Evolutionary conservation across 2,888 invertebrate genomes (phyloP).

Genomic region (Drosophila kuntzei): DNA sequence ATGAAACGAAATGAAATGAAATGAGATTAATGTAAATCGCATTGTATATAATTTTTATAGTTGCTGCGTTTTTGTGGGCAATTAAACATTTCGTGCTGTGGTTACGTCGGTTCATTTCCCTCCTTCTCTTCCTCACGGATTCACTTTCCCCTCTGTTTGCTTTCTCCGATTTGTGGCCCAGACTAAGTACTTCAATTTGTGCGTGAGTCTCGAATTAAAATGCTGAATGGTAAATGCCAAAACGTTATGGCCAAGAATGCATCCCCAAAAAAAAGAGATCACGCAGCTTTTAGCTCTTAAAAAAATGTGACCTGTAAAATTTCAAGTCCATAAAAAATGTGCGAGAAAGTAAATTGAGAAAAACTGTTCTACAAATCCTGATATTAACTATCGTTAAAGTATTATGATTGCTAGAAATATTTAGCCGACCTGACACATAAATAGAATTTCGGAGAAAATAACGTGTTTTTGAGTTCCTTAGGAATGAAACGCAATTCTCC

Average conservation of each 20-base stretch:
- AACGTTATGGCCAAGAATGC: conserved; percentile 13
- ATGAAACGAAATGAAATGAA: conserved; percentile 43
- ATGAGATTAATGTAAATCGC: conserved; percentile 75
- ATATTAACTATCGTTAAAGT: neutral
- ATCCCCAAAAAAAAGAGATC: conserved; percentile 4
- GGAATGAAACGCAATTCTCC: too few relatives aligned
- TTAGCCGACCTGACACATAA: too few relatives aligned
- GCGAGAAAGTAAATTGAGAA: neutral
- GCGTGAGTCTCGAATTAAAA: conserved; percentile 9
- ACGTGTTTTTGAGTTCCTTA: too few relatives aligned
- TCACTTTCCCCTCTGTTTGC: too few relatives aligned
- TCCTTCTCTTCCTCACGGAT: neutral
- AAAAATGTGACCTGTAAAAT: conserved; percentile 5
- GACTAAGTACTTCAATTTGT: conserved; percentile 28
- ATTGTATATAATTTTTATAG: conserved; percentile 74
- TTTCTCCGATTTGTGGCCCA: conserved; percentile 3
- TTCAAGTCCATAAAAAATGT: conserved; percentile 7
- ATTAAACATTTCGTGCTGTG: conserved; percentile 71
- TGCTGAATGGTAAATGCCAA: conserved; percentile 13
- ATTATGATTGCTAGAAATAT: neutral
- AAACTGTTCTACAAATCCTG: neutral
- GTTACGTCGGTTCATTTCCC: neutral
- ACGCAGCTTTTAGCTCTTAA: conserved; percentile 2
- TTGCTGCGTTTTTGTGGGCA: conserved; percentile 76
- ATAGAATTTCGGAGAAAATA: too few relatives aligned